Conservation (phyloP, 2,888 invertebrate species). For the Amorpha juglandis region DNA sequence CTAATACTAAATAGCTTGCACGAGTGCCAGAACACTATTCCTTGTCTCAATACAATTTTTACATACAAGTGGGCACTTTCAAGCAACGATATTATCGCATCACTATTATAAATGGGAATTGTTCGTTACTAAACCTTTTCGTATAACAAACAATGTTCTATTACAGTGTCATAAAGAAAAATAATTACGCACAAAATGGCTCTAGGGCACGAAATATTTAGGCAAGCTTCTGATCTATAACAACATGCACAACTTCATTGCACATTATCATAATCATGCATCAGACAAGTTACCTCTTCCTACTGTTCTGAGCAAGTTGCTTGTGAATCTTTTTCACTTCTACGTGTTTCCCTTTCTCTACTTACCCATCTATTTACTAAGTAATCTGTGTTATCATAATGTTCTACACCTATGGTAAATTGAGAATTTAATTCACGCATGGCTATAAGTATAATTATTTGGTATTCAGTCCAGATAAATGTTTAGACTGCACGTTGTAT, state of each 20-base stretch:
- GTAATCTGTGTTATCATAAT: conserved; percentile 65
- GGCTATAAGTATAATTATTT: conserved; percentile 73
- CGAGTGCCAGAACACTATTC: conserved; percentile 13
- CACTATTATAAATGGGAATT: conserved; percentile 33
- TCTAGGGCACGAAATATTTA: conserved; percentile 61
- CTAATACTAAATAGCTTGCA: conserved; percentile 20
- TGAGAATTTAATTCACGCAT: conserved; percentile 70
- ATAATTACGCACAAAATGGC: conserved; percentile 75
- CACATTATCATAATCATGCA: conserved; percentile 71
- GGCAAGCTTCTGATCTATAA: conserved; percentile 58
- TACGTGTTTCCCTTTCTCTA: conserved; percentile 65
- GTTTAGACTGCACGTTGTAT: conserved; percentile 83
- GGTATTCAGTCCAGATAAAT: conserved; percentile 70
- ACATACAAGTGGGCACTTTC: conserved; percentile 6
- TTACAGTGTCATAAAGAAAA: conserved; percentile 2
- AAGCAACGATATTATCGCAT: conserved; percentile 34
- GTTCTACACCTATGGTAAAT: conserved; percentile 61
- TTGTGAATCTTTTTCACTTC: conserved; percentile 59
- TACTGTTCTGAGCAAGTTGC: conserved; percentile 56
- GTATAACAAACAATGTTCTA: background rate
- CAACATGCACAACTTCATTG: conserved; percentile 66
- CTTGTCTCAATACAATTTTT: conserved; percentile 13
- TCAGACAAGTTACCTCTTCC: conserved; percentile 61
- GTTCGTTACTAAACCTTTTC: conserved; percentile 8
- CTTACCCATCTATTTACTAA: conserved; percentile 58